phyloP scores from a whole-genome alignment of 2,797 vertebrate genomes.

The Acrossocheilus wenchowensis region DNA sequence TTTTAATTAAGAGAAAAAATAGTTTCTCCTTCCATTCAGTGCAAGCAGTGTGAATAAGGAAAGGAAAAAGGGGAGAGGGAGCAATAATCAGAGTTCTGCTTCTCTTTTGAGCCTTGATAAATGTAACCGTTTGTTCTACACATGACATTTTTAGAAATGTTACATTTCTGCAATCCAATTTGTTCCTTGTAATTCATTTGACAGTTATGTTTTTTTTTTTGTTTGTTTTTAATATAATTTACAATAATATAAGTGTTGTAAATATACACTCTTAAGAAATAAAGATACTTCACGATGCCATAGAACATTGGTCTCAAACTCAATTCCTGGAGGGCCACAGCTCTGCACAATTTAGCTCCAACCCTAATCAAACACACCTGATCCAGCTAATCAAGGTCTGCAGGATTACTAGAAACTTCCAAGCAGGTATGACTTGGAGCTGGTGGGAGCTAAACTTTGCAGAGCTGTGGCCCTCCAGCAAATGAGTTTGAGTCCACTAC shows the following conservation, averaged over 20 bases:
- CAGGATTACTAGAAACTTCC: too few species aligned
- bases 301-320: too few species aligned
- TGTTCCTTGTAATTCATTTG: neutral
- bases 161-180: neutral
- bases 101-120: constrained; percentile 54
- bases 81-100: constrained; percentile 39
- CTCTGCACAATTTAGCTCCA: too few species aligned
- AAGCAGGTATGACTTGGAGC: too few species aligned
- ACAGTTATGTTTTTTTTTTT: neutral
- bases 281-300: too few species aligned
- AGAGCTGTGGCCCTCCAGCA: too few species aligned
- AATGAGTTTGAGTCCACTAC: too few species aligned
- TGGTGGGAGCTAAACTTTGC: too few species aligned
- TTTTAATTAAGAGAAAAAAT: constrained; percentile 92
- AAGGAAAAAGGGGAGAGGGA: neutral
- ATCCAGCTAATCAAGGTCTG: too few species aligned
- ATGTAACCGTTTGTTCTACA: constrained; percentile 31
- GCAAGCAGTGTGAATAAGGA: constrained; percentile 41
- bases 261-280: neutral
- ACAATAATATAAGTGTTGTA: neutral
- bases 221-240: neutral
- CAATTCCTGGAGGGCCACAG: too few species aligned
- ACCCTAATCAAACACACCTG: too few species aligned
- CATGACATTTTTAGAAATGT: neutral
- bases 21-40: constrained; percentile 55